Evolutionary conservation across 2,888 invertebrate species (phyloP), one percentile per base, ranked within the genome.

Genomic region (Chaetogeoica ovagalla): DNA sequence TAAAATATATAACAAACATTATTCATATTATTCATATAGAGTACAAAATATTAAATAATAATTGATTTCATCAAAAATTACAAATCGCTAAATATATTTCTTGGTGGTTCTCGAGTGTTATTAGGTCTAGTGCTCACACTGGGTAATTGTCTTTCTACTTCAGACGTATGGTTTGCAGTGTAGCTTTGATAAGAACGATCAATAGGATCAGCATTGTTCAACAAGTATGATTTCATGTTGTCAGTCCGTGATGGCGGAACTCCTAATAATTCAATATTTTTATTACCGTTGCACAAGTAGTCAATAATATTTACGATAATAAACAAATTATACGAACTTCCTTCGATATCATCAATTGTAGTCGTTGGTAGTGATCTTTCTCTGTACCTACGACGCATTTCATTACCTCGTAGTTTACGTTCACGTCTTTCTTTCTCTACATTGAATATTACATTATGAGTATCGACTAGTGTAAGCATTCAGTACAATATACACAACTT

Each of bases 401-500:
- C 69, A 43, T 79, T 71, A 23, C 79, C 79, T 65, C 70, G 21
- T 57, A 79, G 21, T 81, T 81, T 82, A 63, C 82, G 81, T 17
- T 82, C 62, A 30, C 82, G 82, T 37, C 81, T 75, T 71, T 82
- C 82, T 82, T 82, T 82, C 81, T 82, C 82, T 82, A 48, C 30
- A 73, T 57, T 37, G 8, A 69, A 57, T 65, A 43, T 39, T 19
- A 69, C 3, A 62, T 19, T 17, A 48, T 13, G 17, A 52, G 21
- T 15, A 23, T 39, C 17, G 48, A 65, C 9, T 52, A 52, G 23
- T 62, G 15, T n/a, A 11, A 57, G 48, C 11, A 13, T 48, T 48
- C 0, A 37, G 30, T 52, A 57, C 30, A 9, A 43, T 43, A 43
- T 43, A 43, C 3, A 39, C 15, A 55, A 71, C 85, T 83, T 84